These are phyloP conservation scores for Cyclopterus lumpus DNA, from an alignment of 2,797 vertebrate genomes.

Conservation along the genomic window DNA sequence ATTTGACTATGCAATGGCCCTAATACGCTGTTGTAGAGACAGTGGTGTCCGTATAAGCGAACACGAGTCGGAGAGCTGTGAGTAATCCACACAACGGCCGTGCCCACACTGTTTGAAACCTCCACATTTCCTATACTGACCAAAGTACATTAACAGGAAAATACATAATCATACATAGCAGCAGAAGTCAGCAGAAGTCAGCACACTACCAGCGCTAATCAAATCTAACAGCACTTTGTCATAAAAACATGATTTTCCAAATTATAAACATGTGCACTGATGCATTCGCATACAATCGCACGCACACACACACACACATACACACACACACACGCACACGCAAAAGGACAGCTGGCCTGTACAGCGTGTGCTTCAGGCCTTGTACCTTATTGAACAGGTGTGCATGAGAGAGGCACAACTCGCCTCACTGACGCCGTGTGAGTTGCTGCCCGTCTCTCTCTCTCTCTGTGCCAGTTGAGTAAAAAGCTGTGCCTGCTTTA, in stretches of 20 bases:
- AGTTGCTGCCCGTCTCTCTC: constrained; percentile 21
- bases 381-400: constrained; percentile 46
- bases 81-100: constrained; percentile 25
- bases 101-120: constrained; percentile 21
- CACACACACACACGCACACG: constrained; percentile 29
- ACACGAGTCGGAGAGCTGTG: constrained; percentile 12
- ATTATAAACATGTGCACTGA: constrained; percentile 17
- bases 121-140: not conserved
- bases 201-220: constrained; percentile 11
- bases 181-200: constrained; percentile 26
- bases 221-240: constrained; percentile 29
- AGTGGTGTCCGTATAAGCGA: not conserved
- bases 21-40: not conserved
- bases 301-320: constrained; percentile 24
- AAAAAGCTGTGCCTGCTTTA: constrained; percentile 49
- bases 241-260: constrained; percentile 10
- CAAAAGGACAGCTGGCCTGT: too few species aligned
- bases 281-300: not conserved
- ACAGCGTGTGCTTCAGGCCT: too few species aligned
- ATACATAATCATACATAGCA: not conserved
- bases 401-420: constrained; percentile 25
- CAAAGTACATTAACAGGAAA: constrained; percentile 19
- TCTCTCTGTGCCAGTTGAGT: constrained; percentile 29
- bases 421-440: constrained; percentile 26
- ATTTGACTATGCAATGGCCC: not conserved